Conservation (phyloP, 1,140 invertebrate species). For the Drosophila asahinai region DNA sequence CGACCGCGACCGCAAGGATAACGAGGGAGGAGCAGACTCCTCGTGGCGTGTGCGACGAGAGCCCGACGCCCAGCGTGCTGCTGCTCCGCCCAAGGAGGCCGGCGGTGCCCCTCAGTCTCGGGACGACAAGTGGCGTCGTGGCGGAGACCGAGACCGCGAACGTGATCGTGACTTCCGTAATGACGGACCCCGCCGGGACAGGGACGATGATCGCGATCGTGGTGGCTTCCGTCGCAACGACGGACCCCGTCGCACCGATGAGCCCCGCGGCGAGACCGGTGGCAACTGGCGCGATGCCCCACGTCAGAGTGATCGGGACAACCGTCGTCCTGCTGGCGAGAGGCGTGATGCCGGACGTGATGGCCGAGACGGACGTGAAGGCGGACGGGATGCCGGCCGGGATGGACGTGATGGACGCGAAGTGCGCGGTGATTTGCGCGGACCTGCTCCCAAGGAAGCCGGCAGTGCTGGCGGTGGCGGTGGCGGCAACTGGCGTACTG, state of each 20-base stretch:
- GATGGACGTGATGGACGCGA: slow-evolving; percentile 24
- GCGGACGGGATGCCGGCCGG: slow-evolving; percentile 52
- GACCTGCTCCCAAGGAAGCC: slow-evolving; percentile 59
- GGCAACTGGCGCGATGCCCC: slow-evolving; percentile 81
- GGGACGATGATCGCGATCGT: slow-evolving; percentile 75
- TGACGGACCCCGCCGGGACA: slow-evolving; percentile 78
- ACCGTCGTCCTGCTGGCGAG: slow-evolving; percentile 74
- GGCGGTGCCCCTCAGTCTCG: slow-evolving; percentile 67
- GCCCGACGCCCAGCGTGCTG: slow-evolving; percentile 55
- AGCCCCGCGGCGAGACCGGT: slow-evolving; percentile 84
- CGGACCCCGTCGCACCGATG: slow-evolving; percentile 74
- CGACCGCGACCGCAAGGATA: slow-evolving; percentile 60
- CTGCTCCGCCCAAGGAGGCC: slow-evolving; percentile 39
- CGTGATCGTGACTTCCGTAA: slow-evolving; percentile 60
- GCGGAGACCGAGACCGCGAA: slow-evolving; percentile 72
- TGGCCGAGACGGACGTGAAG: slow-evolving; percentile 18
- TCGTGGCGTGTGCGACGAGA: slow-evolving; percentile 81
- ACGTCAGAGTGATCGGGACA: slow-evolving; percentile 69
- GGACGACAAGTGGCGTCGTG: slow-evolving; percentile 62
- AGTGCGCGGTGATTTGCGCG: slow-evolving; percentile 41
- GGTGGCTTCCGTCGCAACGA: slow-evolving; percentile 75
- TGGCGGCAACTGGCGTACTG: slow-evolving; percentile 78
- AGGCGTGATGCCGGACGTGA: slow-evolving; percentile 60
- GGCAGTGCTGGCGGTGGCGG: slow-evolving; percentile 47
- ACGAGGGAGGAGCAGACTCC: slow-evolving; percentile 59